Percentiles rank a stretch among this genome's conserved stretches.
These are phyloP conservation scores for Otolemur garnettii DNA, from an alignment of 2,113 vertebrate genomes.

Conservation along the genomic window DNA sequence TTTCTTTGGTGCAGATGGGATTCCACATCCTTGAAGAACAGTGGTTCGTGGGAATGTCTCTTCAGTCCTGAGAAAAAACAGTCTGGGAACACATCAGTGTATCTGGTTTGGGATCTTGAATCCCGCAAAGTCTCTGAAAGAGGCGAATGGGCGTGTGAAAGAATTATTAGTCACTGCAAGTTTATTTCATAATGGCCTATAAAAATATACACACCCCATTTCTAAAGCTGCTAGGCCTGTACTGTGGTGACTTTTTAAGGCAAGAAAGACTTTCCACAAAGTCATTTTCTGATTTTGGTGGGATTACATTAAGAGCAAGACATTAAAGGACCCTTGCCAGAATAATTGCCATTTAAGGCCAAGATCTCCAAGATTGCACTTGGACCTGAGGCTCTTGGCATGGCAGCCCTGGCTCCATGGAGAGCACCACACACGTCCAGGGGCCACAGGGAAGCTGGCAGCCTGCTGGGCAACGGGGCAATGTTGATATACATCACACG, in stretches of 20 bases:
- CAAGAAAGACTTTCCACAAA: conserved; percentile 62
- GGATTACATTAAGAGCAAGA: conserved; percentile 59
- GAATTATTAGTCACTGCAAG: conserved; percentile 18
- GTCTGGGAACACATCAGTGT: not conserved
- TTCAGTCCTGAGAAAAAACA: conserved; percentile 5
- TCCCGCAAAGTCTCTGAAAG: conserved; percentile 50
- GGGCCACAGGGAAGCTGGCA: not conserved
- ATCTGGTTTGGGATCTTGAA: conserved; percentile 57
- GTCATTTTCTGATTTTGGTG: conserved; percentile 61
- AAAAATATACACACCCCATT: conserved; percentile 2
- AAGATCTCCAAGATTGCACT: conserved; percentile 53
- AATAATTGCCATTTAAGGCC: conserved; percentile 56
- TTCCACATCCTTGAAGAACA: not conserved
- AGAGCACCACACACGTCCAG: not conserved
- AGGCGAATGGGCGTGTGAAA: conserved; percentile 51
- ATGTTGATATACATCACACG: conserved; percentile 38
- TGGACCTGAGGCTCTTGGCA: conserved; percentile 7
- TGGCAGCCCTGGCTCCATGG: not conserved
- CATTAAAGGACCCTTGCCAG: conserved; percentile 56
- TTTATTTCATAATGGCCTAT: conserved; percentile 39
- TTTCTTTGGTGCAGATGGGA: conserved; percentile 11
- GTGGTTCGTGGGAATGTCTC: conserved; percentile 50
- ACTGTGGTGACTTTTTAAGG: conserved; percentile 33
- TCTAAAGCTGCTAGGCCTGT: not conserved
- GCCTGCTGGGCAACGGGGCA: not conserved